Evolutionary conservation across 1,140 invertebrate genomes (phyloP), one percentile per base, ranked within the genome.

Genomic region (Calliopsis andreniformis): DNA sequence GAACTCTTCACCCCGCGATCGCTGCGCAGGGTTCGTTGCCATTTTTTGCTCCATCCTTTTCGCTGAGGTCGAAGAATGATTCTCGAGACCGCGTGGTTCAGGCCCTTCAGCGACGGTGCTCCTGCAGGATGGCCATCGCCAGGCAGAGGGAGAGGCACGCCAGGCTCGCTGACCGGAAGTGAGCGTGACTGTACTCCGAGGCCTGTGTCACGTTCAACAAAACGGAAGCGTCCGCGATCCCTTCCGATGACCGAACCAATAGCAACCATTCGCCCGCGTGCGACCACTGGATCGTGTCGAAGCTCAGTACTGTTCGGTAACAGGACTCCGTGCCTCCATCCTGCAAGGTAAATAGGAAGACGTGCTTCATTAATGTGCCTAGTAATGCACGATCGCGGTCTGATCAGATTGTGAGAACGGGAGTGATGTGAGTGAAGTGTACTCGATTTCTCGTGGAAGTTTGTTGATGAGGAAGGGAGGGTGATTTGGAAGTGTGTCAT

Each of bases 251-350:
- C 45, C 92, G 91, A 16, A 94, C 93, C 72, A 94, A 81, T 73
- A 94, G 89, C 77, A 93, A 82, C 88, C 94, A 93, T 87, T 94
- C 94, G n/a, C 94, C 94, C 5, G 89, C 90, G 86, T 94, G 93
- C n/a, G 92, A 92, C 77, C 89, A 89, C 78, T 92, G 90, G 35
- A 94, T 92, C 49, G 89, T 88, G 69, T 91, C 88, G 78, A 94
- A 93, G 49, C 90, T 92, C 78, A 94, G 86, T 25, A 90, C 89
- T 49, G 93, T 92, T 78, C 91, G 88, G 85, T 93, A 93, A 87
- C 94, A 94, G 49, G 93, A 87, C 25, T 91, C 85, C 12, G 91
- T 92, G 59, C 91, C 91, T 16, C 90, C 91, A 61, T 91, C 88
- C 93, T 94, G 90, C 6, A 91, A 93, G 56, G 85, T 32, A 87